A percentile compares a stretch with the other conserved stretches of the same genome.
phyloP scores from a whole-genome alignment of 2,797 vertebrate species.

The Siniperca undulata region DNA sequence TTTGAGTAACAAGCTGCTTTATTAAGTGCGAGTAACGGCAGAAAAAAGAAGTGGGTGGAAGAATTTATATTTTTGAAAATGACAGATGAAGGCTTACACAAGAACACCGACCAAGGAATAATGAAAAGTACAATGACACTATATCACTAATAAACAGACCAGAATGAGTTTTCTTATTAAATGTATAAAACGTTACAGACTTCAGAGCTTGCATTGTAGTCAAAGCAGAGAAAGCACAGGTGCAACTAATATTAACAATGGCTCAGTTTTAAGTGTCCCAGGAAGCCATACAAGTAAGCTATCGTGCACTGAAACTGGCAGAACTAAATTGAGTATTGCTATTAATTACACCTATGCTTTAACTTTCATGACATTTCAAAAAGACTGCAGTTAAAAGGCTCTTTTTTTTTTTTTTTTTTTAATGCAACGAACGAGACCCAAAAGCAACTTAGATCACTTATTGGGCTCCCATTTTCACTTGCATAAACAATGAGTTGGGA shows the following conservation, averaged over 20 bases:
- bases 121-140: neutral
- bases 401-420: neutral
- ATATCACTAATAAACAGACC: neutral
- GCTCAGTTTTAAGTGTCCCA: neutral
- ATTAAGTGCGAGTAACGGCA: neutral
- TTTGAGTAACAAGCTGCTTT: neutral
- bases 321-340: neutral
- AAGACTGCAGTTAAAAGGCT: neutral
- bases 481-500: neutral
- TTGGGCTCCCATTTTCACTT: neutral
- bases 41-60: neutral
- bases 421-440: neutral
- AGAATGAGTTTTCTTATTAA: neutral
- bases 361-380: neutral
- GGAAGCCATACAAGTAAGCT: neutral
- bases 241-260: too few relatives aligned
- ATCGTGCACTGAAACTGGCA: neutral
- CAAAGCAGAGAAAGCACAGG: neutral
- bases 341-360: neutral
- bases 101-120: neutral
- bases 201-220: neutral
- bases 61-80: neutral
- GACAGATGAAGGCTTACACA: neutral
- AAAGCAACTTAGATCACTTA: neutral
- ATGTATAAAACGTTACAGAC: rapidly evolving